Conservation (phyloP, 2,888 invertebrate genomes). For the Lissonota sp. region DNA sequence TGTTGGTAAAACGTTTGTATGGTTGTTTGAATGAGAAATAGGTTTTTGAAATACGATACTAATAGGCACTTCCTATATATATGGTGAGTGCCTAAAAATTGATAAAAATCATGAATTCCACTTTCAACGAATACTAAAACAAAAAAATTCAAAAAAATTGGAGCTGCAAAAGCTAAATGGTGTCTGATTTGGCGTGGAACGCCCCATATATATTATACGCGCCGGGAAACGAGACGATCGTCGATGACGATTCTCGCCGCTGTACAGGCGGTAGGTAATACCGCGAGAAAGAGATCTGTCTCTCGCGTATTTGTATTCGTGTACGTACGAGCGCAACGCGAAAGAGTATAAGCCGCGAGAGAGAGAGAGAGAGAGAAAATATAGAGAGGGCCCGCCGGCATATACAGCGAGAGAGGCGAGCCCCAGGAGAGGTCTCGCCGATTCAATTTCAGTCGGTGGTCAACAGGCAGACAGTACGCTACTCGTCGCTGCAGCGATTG, state of each 20-base stretch:
- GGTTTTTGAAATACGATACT: too few relatives aligned
- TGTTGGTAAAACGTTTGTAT: too few relatives aligned
- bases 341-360: slow-evolving; percentile 37
- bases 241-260: slow-evolving; percentile 42
- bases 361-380: neutral
- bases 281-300: slow-evolving; percentile 43
- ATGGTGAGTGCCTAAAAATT: too few relatives aligned
- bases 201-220: neutral
- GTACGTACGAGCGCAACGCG: neutral
- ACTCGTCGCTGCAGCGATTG: slow-evolving; percentile 23
- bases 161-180: too few relatives aligned
- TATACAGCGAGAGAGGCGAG: slow-evolving; percentile 47
- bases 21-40: too few relatives aligned
- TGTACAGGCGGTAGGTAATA: too few relatives aligned
- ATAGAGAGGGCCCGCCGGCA: slow-evolving; percentile 56
- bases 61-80: too few relatives aligned
- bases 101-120: too few relatives aligned
- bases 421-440: slow-evolving; percentile 68
- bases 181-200: too few relatives aligned
- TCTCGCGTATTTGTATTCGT: neutral
- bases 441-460: slow-evolving; percentile 81
- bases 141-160: too few relatives aligned
- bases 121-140: too few relatives aligned
- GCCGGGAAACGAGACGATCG: slow-evolving; percentile 5
- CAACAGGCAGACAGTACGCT: slow-evolving; percentile 77